Evolutionary conservation across 1,140 invertebrate genomes (phyloP).

Genomic region (Samia ricini): DNA sequence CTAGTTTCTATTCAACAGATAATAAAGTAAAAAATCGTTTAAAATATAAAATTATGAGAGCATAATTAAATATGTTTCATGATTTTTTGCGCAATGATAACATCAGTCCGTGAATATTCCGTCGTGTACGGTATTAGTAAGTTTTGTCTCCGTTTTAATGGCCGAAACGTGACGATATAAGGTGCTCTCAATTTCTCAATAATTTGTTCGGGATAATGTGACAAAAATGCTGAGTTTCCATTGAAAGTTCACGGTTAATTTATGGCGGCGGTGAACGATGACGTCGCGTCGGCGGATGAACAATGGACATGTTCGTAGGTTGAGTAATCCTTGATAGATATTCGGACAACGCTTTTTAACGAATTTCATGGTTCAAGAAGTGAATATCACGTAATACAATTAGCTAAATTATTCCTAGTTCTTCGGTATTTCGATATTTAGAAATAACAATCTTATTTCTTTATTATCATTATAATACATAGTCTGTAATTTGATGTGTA

Average conservation of each 20-base stretch:
- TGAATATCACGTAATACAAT: no score
- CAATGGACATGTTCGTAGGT: constrained; percentile 10
- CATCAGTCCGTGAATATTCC: constrained; percentile 67
- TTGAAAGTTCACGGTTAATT: constrained; percentile 48
- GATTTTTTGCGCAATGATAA: constrained; percentile 75
- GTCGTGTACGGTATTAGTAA: constrained; percentile 64
- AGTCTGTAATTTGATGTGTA: no score
- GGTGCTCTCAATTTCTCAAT: constrained; percentile 59
- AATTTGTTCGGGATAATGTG: constrained; percentile 58
- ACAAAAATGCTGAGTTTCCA: constrained; percentile 51
- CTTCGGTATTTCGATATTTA: no score
- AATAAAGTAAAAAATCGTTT: constrained; percentile 34
- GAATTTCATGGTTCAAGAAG: no score
- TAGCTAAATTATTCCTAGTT: no score
- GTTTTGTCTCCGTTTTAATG: constrained; percentile 73
- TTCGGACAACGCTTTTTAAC: neutral
- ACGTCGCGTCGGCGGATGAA: constrained; percentile 6
- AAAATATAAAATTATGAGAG: constrained; percentile 9
- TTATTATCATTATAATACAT: no score
- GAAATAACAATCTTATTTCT: no score
- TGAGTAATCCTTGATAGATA: constrained; percentile 14
- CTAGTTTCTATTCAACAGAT: constrained; percentile 4
- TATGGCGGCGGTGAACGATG: constrained; percentile 28
- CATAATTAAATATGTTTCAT: constrained; percentile 15
- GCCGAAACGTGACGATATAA: constrained; percentile 66